Percentiles rank a stretch among this genome's conserved stretches.
Evolutionary conservation across 1,140 invertebrate species (phyloP).

Genomic region (Drosophila asahinai): DNA sequence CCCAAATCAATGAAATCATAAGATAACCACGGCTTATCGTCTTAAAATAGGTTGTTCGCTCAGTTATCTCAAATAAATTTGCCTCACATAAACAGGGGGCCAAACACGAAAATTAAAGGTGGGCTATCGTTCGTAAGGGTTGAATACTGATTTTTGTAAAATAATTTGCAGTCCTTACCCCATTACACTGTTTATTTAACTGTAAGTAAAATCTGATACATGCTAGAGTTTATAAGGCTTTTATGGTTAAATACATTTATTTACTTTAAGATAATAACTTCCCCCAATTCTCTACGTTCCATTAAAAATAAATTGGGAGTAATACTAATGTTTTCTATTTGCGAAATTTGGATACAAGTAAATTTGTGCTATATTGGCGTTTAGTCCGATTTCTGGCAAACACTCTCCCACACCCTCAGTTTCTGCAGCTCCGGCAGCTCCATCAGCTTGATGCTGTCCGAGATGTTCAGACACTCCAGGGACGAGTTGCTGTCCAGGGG

Average conservation of each 20-base stretch:
- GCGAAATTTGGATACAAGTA: neutral
- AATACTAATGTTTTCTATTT: neutral
- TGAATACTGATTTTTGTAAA: neutral
- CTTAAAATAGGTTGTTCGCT: conserved; percentile 6
- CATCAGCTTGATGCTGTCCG: conserved; percentile 66
- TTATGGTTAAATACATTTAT: too few relatives aligned
- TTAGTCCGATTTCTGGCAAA: conserved; percentile 23
- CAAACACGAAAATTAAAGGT: too few relatives aligned
- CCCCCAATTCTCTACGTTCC: neutral
- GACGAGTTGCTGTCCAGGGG: conserved; percentile 50
- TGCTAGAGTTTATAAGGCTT: too few relatives aligned
- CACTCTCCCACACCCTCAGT: conserved; percentile 58
- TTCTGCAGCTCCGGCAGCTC: conserved; percentile 81
- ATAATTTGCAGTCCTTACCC: neutral
- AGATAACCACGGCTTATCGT: conserved; percentile 37
- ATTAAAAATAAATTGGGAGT: neutral
- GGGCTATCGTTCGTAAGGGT: neutral
- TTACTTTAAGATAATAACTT: neutral
- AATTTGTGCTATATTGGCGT: neutral
- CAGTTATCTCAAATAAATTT: conserved; percentile 31
- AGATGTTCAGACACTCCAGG: conserved; percentile 84
- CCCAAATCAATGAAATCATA: conserved; percentile 18
- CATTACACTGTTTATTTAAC: too few relatives aligned
- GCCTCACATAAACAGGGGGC: neutral
- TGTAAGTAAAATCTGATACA: too few relatives aligned